Evolutionary conservation across 2,888 invertebrate genomes (phyloP).

Genomic region (Tridacna crocea): DNA sequence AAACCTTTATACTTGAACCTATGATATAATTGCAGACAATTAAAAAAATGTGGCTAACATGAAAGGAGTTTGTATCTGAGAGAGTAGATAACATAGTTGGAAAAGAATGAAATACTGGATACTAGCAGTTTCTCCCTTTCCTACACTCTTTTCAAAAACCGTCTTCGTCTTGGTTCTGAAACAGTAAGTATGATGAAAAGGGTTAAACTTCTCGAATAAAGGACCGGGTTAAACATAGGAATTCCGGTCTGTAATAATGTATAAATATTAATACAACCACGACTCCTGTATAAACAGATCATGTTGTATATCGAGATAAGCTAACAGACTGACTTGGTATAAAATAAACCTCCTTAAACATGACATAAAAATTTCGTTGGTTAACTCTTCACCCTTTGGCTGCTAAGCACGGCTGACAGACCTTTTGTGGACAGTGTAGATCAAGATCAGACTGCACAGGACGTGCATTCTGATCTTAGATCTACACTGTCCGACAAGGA

Average conservation of each 20-base stretch:
- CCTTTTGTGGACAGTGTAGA: too few relatives aligned
- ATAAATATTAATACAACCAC: slow-evolving; percentile 1
- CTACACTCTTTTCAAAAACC: background rate
- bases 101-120: background rate
- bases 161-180: background rate
- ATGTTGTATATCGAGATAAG: slow-evolving; percentile 13
- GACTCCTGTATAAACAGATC: slow-evolving; percentile 5
- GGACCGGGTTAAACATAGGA: background rate
- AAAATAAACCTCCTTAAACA: background rate
- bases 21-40: too few relatives aligned
- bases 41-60: too few relatives aligned
- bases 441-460: too few relatives aligned
- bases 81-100: background rate
- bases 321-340: slow-evolving; percentile 1
- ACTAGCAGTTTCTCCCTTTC: background rate
- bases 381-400: too few relatives aligned
- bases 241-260: slow-evolving; percentile 7
- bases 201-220: too few relatives aligned
- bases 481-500: too few relatives aligned
- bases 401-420: too few relatives aligned
- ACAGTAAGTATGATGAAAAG: too few relatives aligned
- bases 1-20: too few relatives aligned
- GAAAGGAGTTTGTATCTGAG: background rate
- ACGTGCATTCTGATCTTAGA: too few relatives aligned
- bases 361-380: too few relatives aligned